These are phyloP conservation scores for Phrynocephalus versicolor DNA, from an alignment of 2,113 vertebrate species.

Conservation along the genomic window DNA sequence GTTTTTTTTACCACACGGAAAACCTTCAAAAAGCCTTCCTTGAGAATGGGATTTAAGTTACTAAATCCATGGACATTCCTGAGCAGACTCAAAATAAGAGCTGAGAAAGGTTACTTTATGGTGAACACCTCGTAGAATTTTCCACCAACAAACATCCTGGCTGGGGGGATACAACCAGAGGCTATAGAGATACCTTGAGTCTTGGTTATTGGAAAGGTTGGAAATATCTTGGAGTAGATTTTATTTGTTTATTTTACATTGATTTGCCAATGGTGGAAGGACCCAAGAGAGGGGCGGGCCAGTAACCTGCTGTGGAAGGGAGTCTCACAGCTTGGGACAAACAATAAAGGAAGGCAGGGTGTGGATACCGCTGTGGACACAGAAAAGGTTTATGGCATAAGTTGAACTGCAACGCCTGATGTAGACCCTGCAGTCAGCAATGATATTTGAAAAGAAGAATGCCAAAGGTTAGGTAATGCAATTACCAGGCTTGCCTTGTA, in stretches of 20 bases:
- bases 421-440: neutral
- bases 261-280: no score
- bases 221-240: neutral
- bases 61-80: neutral
- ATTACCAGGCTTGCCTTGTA: neutral
- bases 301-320: no score
- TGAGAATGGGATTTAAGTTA: no score
- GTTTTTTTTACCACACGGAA: no score
- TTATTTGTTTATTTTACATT: no score
- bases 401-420: no score
- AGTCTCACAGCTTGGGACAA: no score
- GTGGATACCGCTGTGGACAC: neutral
- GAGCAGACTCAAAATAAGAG: slow-evolving; percentile 5
- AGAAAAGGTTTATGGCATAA: neutral
- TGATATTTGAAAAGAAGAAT: neutral
- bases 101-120: neutral
- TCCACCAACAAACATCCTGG: no score
- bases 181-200: neutral
- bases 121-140: neutral
- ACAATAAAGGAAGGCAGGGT: neutral
- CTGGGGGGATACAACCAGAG: no score
- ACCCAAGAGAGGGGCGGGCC: no score
- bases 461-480: neutral
- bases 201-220: neutral
- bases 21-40: slow-evolving; percentile 4